Base-by-base conservation (phyloP, 1,140 invertebrate species). In the Aplysia californica region DNA sequence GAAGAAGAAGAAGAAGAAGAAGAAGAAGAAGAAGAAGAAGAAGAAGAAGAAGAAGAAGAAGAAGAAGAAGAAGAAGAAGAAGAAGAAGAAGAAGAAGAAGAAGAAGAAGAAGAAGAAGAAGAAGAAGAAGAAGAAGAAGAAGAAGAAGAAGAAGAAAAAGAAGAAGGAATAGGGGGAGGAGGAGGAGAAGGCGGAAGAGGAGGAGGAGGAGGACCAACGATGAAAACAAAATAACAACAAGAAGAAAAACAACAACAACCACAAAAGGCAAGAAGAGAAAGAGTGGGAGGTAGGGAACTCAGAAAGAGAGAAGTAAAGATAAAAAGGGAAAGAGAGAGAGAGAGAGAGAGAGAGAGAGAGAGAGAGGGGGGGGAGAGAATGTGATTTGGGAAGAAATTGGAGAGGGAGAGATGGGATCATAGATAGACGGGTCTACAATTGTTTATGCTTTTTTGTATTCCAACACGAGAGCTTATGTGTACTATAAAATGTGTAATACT, bases 1-100 rank as follows among this genome's bases (percentile, higher is more conserved):
- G 59, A 61, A 61, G 59, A 61, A 61, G 59, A 61, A 61, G 59
- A 61, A 61, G 59, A 61, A 61, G 59, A 61, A 61, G 59, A 61
- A 61, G 59, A 61, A 61, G 59, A 61, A 61, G 59, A 61, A 61
- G 59, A 61, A 61, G 59, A 61, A 61, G 59, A 61, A 61, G 59
- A 61, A 61, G 59, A 61, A 61, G 59, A 61, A 61, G 26, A 29
- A 61, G 26, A 29, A 61, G 26, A 61, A 29, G 26, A 61, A 29
- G 26, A 61, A 61, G 59, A 61, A 61, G 59, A 61, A 61, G 59
- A 61, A 61, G 59, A 61, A 61, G 59, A 61, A 61, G 59, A 61
- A 61, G 59, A 61, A 61, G 59, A 61, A 61, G 59, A 61, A 61
- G 59, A 61, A 61, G 59, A 61, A 61, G 59, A 61, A 61, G 59